Conservation (phyloP, 2,888 invertebrate species). For the Dasysyrphus tricinctus region DNA sequence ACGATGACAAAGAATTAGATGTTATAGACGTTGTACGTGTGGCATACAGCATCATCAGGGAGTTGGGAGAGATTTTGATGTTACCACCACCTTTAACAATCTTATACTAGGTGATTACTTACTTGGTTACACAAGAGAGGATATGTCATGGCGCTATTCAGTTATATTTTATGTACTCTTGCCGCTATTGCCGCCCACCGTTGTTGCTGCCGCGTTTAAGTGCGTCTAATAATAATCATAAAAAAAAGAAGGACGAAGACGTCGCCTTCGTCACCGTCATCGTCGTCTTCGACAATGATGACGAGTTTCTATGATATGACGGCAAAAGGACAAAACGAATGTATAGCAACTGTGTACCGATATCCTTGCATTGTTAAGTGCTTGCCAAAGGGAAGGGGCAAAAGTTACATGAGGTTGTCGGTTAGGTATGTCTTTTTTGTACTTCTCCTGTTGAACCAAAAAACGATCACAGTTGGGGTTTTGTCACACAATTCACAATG, state of each 20-base stretch:
- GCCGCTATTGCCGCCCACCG: neutral
- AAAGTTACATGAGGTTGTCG: slow-evolving; percentile 48
- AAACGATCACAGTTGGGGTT: slow-evolving; percentile 61
- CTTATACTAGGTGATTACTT: slow-evolving; percentile 65
- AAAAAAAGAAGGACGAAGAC: slow-evolving; percentile 71
- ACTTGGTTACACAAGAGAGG: slow-evolving; percentile 57
- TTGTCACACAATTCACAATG: slow-evolving; percentile 58
- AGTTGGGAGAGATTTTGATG: neutral
- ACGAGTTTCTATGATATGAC: slow-evolving; percentile 41
- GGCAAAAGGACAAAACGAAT: slow-evolving; percentile 43
- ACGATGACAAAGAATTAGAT: slow-evolving; percentile 65
- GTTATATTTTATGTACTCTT: neutral
- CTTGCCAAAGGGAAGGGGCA: slow-evolving; percentile 23
- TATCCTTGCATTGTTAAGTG: slow-evolving; percentile 70
- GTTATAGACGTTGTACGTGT: slow-evolving; percentile 1
- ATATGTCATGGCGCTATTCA: slow-evolving; percentile 48
- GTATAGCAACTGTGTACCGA: slow-evolving; percentile 65
- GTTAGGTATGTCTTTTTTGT: slow-evolving; percentile 13
- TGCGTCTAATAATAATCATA: slow-evolving; percentile 75
- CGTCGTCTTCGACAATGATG: neutral
- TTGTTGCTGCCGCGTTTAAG: slow-evolving; percentile 51
- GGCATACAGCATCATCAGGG: neutral
- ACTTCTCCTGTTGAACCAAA: slow-evolving; percentile 22
- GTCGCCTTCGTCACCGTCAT: slow-evolving; percentile 39
- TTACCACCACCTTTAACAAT: slow-evolving; percentile 28